A percentile compares a stretch with the other conserved stretches of the same genome.
Evolutionary conservation across 2,888 invertebrate species (phyloP).

Genomic region (Plusia festucae): DNA sequence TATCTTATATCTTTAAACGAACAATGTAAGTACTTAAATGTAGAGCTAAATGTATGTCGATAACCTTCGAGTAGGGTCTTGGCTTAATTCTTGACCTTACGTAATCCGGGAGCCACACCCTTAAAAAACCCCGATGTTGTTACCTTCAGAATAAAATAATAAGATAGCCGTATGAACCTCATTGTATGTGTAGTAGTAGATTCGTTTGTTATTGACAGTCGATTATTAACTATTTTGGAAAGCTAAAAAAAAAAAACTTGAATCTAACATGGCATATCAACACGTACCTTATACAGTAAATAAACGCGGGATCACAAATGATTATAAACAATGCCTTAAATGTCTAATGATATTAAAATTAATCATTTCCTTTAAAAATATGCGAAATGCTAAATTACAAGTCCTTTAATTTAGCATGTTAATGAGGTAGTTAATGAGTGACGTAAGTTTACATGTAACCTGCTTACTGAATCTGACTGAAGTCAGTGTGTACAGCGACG

Average conservation of each 20-base stretch:
- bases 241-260: too few relatives aligned
- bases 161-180: too few relatives aligned
- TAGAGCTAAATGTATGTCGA: background rate
- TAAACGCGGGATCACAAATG: too few relatives aligned
- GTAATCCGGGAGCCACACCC: background rate
- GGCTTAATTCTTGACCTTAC: background rate
- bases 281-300: too few relatives aligned
- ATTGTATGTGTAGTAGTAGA: too few relatives aligned
- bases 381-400: slow-evolving; percentile 5
- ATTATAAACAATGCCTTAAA: background rate
- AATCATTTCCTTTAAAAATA: background rate
- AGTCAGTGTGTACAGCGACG: slow-evolving; percentile 63
- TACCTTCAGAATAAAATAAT: background rate
- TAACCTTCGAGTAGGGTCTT: background rate
- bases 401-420: slow-evolving; percentile 36
- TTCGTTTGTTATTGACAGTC: too few relatives aligned
- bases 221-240: too few relatives aligned
- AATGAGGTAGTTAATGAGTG: slow-evolving; percentile 61
- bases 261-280: too few relatives aligned
- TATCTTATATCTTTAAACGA: too few relatives aligned
- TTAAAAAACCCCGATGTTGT: background rate
- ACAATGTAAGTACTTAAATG: background rate
- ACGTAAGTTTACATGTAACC: slow-evolving; percentile 61
- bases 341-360: background rate
- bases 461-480: slow-evolving; percentile 43